Percentiles rank a stretch among this genome's conserved stretches.
Evolutionary conservation across 2,797 vertebrate genomes (phyloP).

Genomic region (Sitta carolinensis): DNA sequence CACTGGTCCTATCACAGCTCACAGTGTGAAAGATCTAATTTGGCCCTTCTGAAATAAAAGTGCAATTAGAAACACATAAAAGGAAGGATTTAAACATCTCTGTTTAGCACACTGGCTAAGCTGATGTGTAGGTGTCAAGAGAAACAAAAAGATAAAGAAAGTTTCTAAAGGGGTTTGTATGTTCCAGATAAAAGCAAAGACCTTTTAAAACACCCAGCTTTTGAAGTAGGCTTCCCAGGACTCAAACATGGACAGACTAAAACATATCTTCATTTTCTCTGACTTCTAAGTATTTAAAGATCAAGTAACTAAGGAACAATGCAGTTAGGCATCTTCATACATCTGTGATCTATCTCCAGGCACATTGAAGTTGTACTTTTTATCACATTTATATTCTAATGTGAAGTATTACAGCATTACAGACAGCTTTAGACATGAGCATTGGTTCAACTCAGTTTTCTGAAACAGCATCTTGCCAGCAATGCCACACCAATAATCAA

Average conservation of each 20-base stretch:
- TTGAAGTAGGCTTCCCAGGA: slow-evolving; percentile 66
- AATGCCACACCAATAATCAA: not conserved
- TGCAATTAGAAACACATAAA: slow-evolving; percentile 61
- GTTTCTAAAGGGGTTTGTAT: slow-evolving; percentile 64
- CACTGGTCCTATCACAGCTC: not conserved
- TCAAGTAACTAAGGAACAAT: not conserved
- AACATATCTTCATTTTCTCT: not conserved
- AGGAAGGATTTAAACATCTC: slow-evolving; percentile 54
- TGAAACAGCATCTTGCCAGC: not conserved
- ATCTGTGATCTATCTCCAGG: not conserved
- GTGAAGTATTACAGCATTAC: not conserved
- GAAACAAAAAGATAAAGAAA: slow-evolving; percentile 61
- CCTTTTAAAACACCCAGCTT: slow-evolving; percentile 41
- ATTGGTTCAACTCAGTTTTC: not conserved
- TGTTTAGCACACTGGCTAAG: slow-evolving; percentile 42
- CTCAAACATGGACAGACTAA: not conserved
- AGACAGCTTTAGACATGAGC: not conserved
- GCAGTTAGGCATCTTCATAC: not conserved
- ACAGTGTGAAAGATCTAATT: not conserved
- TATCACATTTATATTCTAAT: not conserved
- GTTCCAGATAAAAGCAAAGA: slow-evolving; percentile 70
- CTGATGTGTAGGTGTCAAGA: slow-evolving; percentile 57
- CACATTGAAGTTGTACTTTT: not conserved
- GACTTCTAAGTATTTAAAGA: not conserved
- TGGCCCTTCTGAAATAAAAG: slow-evolving; percentile 4